Base-by-base conservation (phyloP, 2,888 invertebrate species). In the Pachycephus smyrnensis region DNA sequence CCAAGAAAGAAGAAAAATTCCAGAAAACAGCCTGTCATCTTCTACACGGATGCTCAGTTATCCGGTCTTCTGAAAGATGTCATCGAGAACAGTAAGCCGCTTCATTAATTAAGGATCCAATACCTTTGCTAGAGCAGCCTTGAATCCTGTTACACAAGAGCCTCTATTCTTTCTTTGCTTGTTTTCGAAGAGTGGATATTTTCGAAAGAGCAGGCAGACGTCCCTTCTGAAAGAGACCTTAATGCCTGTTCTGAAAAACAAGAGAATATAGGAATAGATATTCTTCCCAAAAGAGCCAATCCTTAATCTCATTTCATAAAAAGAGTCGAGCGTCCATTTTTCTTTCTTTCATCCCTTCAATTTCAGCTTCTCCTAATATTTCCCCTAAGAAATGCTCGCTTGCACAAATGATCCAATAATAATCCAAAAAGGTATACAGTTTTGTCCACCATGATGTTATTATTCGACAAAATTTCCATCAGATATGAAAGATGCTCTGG, bases 401-500 rank as follows among this genome's bases (percentile, higher is more conserved):
- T 9, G 23, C 23, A 55, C 55, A 23, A 55, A 15, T 23, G 23
- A 6, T 3, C 40, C 23, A 55, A 55, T 23, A 55, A 35, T 23
- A 2, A 55, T 55, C 2, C 6, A 55, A 23, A 55, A 23, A 55
- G 2, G 2, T 55, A 55, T 55, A 55, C 23, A 55, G 23, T 3
- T 55, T 55, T 55, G 9, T 23, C 55, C 55, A 55, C 9, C 23
- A 9, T 9, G 9, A 55, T 55, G 9, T 40, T 40, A 23, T 55
- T 15, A 55, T 23, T 55, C 2, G 23, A 23, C 9, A 9, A 55
- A 23, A 23, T 32, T 82, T 83, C 75, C 81, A 82, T 82, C 83
- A 91, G 91, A 85, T 77, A 89, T 91, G 90, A 84, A 92, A 86
- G 94, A 94, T 80, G 94, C 95, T 37, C 88, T 97, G 68, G 93